Evolutionary conservation across 2,888 invertebrate species (phyloP), one percentile per base, ranked within the genome.

Genomic region (Trachelus tabidus): DNA sequence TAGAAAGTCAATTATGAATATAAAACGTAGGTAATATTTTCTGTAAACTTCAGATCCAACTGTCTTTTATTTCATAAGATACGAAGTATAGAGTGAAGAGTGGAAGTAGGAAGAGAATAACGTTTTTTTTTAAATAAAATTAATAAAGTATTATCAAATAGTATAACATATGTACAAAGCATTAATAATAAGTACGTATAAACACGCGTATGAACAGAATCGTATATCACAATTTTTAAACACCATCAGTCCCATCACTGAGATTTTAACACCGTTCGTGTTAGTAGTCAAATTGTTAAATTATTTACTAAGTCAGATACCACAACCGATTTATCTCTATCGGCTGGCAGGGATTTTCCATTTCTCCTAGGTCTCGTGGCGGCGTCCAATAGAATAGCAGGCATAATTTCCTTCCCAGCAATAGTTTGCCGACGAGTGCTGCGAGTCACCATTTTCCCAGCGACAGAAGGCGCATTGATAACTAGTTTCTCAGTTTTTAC

Each of bases 361-460:
- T 56, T 56, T 56, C 56, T 56, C 9, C 23, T 56, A 2, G 23
- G 23, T 56, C 23, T 23, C 23, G 2, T 56, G 2, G 56, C 9
- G 56, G 56, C 56, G 56, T 56, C 56, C 56, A 56, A 56, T 56
- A 23, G 56, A 23, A 56, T 23, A 0, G 23, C 15, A 23, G 56
- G 23, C 56, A 2, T 23, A 56, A 56, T 56, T 23, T 56, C 23
- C 2, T 56, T 9, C 0, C 56, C 56, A 56, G 56, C 23, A 23
- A 56, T 23, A 56, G 56, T 56, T 56, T 23, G 23, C 6, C 56
- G 56, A 56, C 23, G 9, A 56, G 56, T 56, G 71, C 71, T 71
- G 15, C 71, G 71, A 71, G 71, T 71, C 71, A 31, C 71, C 71
- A 71, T 71, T 34, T 34, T 71, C 31, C 71, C 71, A 6, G 31